These are phyloP conservation scores for Eupeodes luniger DNA, from an alignment of 2,888 invertebrate genomes.

Conservation along the genomic window DNA sequence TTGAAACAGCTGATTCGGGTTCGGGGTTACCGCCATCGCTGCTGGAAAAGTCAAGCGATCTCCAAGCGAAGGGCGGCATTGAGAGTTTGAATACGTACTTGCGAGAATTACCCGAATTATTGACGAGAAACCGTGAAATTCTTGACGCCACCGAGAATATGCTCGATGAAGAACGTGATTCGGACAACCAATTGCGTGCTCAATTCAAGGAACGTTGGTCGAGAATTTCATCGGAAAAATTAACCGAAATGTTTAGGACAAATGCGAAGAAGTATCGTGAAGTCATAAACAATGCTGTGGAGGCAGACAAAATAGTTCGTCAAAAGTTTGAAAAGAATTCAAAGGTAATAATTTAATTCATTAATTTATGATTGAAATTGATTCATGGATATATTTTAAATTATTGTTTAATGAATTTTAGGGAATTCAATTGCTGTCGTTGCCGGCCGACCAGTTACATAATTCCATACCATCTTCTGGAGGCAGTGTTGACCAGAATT, in stretches of 20 bases:
- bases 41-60: slow-evolving; percentile 91
- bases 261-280: slow-evolving; percentile 97
- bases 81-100: slow-evolving; percentile 89
- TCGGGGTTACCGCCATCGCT: slow-evolving; percentile 94
- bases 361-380: neutral
- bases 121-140: slow-evolving; percentile 96
- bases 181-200: slow-evolving; percentile 93
- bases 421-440: slow-evolving; percentile 93
- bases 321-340: slow-evolving; percentile 93
- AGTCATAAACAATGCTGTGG: slow-evolving; percentile 95
- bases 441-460: slow-evolving; percentile 88
- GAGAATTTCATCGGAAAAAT: slow-evolving; percentile 92
- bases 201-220: slow-evolving; percentile 98
- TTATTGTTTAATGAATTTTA: slow-evolving; percentile 78
- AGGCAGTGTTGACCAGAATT: slow-evolving; percentile 86
- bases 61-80: slow-evolving; percentile 92
- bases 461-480: slow-evolving; percentile 89
- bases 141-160: slow-evolving; percentile 94
- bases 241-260: slow-evolving; percentile 94
- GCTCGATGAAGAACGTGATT: slow-evolving; percentile 95
- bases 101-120: slow-evolving; percentile 94
- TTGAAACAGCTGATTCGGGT: slow-evolving; percentile 91
- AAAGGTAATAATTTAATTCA: slow-evolving; percentile 77
- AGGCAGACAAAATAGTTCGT: slow-evolving; percentile 92
- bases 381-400: neutral